These are phyloP conservation scores for Meriones psammophilus DNA, from an alignment of 2,797 vertebrate genomes.

Conservation along the genomic window DNA sequence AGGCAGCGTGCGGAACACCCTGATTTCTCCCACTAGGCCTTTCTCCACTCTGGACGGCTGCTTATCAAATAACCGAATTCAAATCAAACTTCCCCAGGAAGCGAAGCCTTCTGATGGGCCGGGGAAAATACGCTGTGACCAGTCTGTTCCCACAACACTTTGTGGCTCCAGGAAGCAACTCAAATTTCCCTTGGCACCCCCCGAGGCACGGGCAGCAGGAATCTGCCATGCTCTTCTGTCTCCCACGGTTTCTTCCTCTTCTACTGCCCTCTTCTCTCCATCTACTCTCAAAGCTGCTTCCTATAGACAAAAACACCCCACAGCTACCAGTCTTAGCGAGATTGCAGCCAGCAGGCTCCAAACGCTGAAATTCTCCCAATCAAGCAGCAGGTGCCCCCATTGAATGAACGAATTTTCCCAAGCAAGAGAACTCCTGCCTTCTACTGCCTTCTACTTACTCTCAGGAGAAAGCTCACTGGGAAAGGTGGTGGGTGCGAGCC, in stretches of 20 bases:
- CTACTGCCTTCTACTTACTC: conserved; percentile 52
- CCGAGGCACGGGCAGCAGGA: conserved; percentile 45
- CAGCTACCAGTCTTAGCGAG: conserved; percentile 38
- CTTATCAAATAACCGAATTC: background rate
- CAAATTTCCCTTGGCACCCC: conserved; percentile 37
- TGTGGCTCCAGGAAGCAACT: background rate
- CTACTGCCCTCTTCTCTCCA: conserved; percentile 60
- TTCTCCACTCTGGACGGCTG: background rate
- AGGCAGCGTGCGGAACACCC: accelerated
- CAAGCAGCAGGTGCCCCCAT: conserved; percentile 28
- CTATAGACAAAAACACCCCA: conserved; percentile 78
- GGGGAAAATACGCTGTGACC: background rate
- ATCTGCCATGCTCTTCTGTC: conserved; percentile 23
- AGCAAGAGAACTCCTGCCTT: conserved; percentile 59
- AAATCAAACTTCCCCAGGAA: background rate
- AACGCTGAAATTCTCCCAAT: background rate
- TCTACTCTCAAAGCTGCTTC: conserved; percentile 75
- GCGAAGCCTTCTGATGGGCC: background rate
- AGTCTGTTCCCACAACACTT: background rate
- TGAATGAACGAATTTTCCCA: conserved; percentile 46
- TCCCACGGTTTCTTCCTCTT: conserved; percentile 69
- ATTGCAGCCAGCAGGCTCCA: conserved; percentile 58
- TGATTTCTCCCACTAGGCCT: background rate
- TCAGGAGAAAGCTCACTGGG: conserved; percentile 6
- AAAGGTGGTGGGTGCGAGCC: background rate